phyloP scores from a whole-genome alignment of 2,797 vertebrate genomes.

The Chelonia mydas region DNA sequence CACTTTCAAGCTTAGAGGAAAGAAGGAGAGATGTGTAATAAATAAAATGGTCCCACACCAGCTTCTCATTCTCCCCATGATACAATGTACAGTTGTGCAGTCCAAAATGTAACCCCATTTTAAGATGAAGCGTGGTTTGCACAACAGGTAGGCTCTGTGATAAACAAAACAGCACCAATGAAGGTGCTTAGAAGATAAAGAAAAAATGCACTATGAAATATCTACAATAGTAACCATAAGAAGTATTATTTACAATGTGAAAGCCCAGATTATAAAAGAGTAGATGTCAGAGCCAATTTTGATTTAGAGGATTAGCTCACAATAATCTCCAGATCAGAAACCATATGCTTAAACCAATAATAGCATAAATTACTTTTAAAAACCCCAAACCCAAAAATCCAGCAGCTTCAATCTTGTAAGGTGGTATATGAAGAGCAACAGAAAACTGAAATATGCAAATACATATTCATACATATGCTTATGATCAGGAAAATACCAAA shows the following conservation, averaged over 20 bases:
- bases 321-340: constrained; percentile 19
- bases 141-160: not conserved
- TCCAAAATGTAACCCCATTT: not conserved
- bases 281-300: constrained; percentile 3
- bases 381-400: not conserved
- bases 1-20: constrained; percentile 87
- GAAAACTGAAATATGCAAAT: not conserved
- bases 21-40: not conserved
- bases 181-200: constrained; percentile 19
- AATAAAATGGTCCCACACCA: not conserved
- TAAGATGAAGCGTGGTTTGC: constrained; percentile 37
- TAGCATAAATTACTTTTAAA: accelerated
- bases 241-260: constrained; percentile 20
- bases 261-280: not conserved
- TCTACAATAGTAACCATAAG: constrained; percentile 10
- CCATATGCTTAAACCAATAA: not conserved
- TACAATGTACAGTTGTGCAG: not conserved
- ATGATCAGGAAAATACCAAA: not conserved
- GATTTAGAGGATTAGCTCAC: constrained; percentile 17
- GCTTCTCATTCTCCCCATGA: not conserved
- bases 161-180: constrained; percentile 9
- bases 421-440: not conserved
- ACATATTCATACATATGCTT: not conserved
- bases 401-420: not conserved
- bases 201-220: constrained; percentile 29